Base-by-base conservation (phyloP, 2,797 vertebrate species). In the Pseudocheirus occidentalis region DNA sequence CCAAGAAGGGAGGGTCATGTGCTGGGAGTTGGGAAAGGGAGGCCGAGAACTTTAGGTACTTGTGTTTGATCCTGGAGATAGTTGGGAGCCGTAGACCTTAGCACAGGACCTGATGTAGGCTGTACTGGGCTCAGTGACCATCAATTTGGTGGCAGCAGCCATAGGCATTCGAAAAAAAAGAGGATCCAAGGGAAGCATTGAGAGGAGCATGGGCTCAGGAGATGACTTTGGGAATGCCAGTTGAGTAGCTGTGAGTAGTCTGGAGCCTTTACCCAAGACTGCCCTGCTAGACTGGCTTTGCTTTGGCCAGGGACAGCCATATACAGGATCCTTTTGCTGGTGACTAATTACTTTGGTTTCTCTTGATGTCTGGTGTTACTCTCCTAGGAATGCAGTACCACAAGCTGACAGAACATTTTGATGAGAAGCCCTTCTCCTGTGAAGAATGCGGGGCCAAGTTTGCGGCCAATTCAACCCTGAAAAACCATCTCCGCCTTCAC, bases 401-500 rank as follows among this genome's bases (percentile, higher is more conserved):
- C 98, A 99, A 99, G 89, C 99, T 99, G 95, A 99, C 99, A 0
- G 99, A 99, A 97, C 99, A 99, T 98, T 99, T 99, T 1, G 99
- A 99, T 0, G 99, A 99, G 98, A 99, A 99, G 96, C 99, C 99
- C 0, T 99, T 99, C 92, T 98, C 98, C 4, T 99, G 99, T 0
- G 97, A 99, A 55, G 98, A 99, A 52, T 99, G 99, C 0, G 99
- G 99, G 0, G 98, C 99, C 0, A 99, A 99, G 98, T 99, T 99
- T 0, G 98, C 98, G 0, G 99, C 99, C 98, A 99, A 99, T 98
- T 99, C 99, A 0, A 99, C 99, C 0, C 98, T 99, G 96, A 99
- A 99, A 98, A 99, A 99, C 95, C 99, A 99, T 98, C 98, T 99
- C 97, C 97, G 99, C 66, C 98, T 99, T 87, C 99, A 99, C 98